Evolutionary conservation across 2,888 invertebrate species (phyloP), one percentile per base, ranked within the genome.

Genomic region (Eupithecia inturbata): DNA sequence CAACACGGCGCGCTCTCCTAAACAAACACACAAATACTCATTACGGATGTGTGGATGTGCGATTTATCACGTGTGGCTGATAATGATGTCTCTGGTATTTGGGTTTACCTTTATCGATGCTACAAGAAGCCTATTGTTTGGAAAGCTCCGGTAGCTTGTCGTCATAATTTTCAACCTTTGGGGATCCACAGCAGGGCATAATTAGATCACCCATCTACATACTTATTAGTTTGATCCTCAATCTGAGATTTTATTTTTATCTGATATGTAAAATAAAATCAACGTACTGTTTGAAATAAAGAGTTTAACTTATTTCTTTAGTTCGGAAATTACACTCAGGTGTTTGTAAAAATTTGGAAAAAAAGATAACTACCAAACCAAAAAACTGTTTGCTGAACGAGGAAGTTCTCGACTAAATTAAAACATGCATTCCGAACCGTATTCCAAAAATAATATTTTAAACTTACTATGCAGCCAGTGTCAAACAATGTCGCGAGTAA

Each of bases 1-100:
- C 89, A 90, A 91, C 90, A 90, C 70, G 73, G 69, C 74, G 70
- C 33, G 81, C 82, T 82, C 87, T 90, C 92, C 92, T 93, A 92
- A 91, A 87, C 89, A 91, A 92, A 92, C 91, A 92, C 79, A 64
- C 63, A 64, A 31, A 64, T 36, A 64, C 66, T 85, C 89, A 91
- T 92, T 92, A 91, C 84, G 72, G 82, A 82, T 80, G 81, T 83
- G 80, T 78, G 72, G 82, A 82, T 80, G 81, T 84, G 80, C 79
- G 75, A 79, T 72, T 76, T 73, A 77, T 75, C 77, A 77, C 75
- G 74, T 72, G 62, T 69, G 39, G 67, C 70, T 69, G 70, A 77
- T 77, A 70, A 74, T 72, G 68, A 73, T 70, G 70, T 72, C 57
- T 70, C 67, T 14, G 22, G 26, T 70, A 39, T 66, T 66, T 62